Percentiles rank a stretch among this genome's conserved stretches.
Conservation (phyloP, 2,888 invertebrate species). For the Terebella lapidaria region DNA sequence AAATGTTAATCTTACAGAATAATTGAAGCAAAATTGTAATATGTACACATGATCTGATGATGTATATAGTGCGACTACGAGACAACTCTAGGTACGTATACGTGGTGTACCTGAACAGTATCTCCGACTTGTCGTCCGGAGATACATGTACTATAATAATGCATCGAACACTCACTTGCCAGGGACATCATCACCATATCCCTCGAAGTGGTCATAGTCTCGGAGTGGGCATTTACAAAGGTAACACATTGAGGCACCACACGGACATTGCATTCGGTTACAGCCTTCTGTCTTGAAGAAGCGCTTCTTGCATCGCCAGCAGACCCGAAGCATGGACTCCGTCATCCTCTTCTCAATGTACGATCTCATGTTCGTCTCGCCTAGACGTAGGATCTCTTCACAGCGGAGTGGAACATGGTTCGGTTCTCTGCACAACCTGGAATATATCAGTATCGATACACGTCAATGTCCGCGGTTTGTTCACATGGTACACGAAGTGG, state of each 20-base stretch:
- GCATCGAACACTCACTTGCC: too few species aligned
- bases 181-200: not conserved
- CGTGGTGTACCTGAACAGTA: too few species aligned
- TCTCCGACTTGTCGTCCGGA: too few species aligned
- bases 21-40: too few species aligned
- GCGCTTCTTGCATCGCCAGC: constrained; percentile 38
- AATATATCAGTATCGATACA: constrained; percentile 40
- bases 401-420: constrained; percentile 57
- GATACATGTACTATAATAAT: too few species aligned
- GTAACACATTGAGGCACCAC: constrained; percentile 47
- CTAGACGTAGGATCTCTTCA: constrained; percentile 42
- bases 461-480: too few species aligned
- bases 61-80: too few species aligned
- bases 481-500: too few species aligned
- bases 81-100: too few species aligned
- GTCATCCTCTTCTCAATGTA: constrained; percentile 59
- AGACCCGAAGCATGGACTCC: constrained; percentile 45
- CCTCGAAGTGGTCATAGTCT: constrained; percentile 59
- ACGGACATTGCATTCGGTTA: constrained; percentile 50
- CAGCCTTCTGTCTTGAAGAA: constrained; percentile 43
- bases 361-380: constrained; percentile 42
- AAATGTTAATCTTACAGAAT: too few species aligned
- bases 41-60: too few species aligned
- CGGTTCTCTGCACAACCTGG: constrained; percentile 57
- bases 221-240: constrained; percentile 48